Percentiles rank a stretch among this genome's conserved stretches.
Conservation (phyloP, 1,140 invertebrate genomes). For the Chironomus striatipennis region DNA sequence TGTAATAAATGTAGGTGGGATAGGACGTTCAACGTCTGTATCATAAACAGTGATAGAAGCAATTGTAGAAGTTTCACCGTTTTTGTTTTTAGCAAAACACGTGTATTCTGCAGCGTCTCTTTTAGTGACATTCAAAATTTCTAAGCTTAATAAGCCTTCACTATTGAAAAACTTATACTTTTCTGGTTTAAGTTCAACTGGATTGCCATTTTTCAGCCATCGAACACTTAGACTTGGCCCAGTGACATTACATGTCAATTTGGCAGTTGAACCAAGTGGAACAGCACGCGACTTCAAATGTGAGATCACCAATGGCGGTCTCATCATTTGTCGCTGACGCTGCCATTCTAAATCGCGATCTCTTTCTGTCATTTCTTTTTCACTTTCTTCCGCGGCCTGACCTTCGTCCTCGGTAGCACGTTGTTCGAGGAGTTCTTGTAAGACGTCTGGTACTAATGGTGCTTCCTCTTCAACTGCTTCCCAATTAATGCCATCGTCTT, state of each 20-base stretch:
- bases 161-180: slow-evolving; percentile 39
- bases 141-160: slow-evolving; percentile 54
- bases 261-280: slow-evolving; percentile 62
- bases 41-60: slow-evolving; percentile 36
- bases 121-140: slow-evolving; percentile 47
- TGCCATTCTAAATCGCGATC: slow-evolving; percentile 40
- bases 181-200: slow-evolving; percentile 32
- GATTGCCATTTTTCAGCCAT: slow-evolving; percentile 73
- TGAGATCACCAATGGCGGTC: slow-evolving; percentile 43
- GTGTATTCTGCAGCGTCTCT: slow-evolving; percentile 55
- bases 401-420: slow-evolving; percentile 29
- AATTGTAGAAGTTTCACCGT: slow-evolving; percentile 34
- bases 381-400: slow-evolving; percentile 28
- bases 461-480: slow-evolving; percentile 27
- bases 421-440: slow-evolving; percentile 25
- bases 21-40: slow-evolving; percentile 36
- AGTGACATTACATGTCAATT: slow-evolving; percentile 76
- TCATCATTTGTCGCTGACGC: slow-evolving; percentile 33
- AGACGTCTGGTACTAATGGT: slow-evolving; percentile 11
- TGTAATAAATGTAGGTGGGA: slow-evolving; percentile 36
- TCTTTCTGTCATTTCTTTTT: slow-evolving; percentile 32
- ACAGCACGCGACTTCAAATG: slow-evolving; percentile 68
- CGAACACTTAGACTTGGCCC: slow-evolving; percentile 67
- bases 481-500: slow-evolving; percentile 24
- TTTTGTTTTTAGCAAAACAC: slow-evolving; percentile 52